Evolutionary conservation across 2,113 vertebrate species (phyloP), one percentile per base, ranked within the genome.

Genomic region (Pachycephala philippinensis): DNA sequence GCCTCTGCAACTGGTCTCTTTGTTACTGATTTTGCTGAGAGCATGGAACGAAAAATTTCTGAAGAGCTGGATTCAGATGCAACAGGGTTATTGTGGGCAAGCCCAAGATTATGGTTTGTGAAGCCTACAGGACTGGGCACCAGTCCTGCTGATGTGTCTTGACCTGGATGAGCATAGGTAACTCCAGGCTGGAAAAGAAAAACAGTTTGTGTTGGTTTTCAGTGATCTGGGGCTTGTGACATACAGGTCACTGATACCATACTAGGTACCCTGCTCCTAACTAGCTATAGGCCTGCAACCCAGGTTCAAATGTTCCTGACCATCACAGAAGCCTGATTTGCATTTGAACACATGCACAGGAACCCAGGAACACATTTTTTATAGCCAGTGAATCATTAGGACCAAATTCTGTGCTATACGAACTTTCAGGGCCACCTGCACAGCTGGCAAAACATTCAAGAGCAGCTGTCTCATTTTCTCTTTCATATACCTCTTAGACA

Each of bases 141-240:
- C 15, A 95, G 64, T 56, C 94, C 95, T 89, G 64, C 90, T 63
- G 91, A 37, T 30, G 92, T 95, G 26, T 83, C 94, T 15, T 94
- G 65, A 23, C 9, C 65, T 59, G 39, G 71, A 33, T 77, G 93
- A 54, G 37, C 30, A 24, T 94, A 94, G 3, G 20, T 88, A 45
- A 72, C 74, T 81, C 76, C 88, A 74, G 92, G 93, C 97, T 98
- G 91, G 71, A 97, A 96, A 94, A 94, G 47, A 95, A 97, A 70
- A 93, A 23, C 30, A 27, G 26, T 54, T 83, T 33, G 16, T 65
- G 35, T 89, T 56, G 39, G 23, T 79, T 66, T 83, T 81, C 56
- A 45, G 79, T 77, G 64, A 27, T 52, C 4, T 88, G 33, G 13
- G 60, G 9, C 27, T 93, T 88, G 26, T 39, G 50, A 40, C 5